Evolutionary conservation across 2,888 invertebrate species (phyloP).

Genomic region (Gastracanthus pulcherrimus): DNA sequence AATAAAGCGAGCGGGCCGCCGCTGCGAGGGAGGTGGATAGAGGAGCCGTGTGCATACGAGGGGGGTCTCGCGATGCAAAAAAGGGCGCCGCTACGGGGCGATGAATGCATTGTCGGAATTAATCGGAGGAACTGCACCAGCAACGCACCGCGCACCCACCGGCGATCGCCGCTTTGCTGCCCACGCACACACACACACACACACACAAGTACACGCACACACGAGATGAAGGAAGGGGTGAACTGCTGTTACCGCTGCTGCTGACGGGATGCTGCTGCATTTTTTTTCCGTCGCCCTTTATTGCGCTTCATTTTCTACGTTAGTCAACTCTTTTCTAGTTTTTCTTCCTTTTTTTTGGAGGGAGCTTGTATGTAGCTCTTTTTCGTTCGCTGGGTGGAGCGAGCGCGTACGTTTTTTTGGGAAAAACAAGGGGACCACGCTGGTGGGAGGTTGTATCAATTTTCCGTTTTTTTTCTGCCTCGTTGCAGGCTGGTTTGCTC

Average conservation of each 20-base stretch:
- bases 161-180: slow-evolving; percentile 29
- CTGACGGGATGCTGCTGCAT: no score
- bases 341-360: no score
- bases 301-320: slow-evolving; percentile 28
- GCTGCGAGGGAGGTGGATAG: no score
- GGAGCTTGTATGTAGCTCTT: neutral
- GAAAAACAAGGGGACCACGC: neutral
- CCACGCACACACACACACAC: neutral
- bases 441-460: slow-evolving; percentile 10
- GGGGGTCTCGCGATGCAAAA: slow-evolving; percentile 41
- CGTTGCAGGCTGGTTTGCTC: neutral
- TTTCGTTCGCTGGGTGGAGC: neutral
- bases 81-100: slow-evolving; percentile 25
- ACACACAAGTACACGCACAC: neutral
- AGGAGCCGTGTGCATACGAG: neutral
- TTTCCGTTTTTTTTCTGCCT: slow-evolving; percentile 24
- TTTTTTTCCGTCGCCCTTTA: slow-evolving; percentile 5
- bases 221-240: neutral
- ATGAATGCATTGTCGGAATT: slow-evolving; percentile 53
- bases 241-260: no score
- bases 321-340: slow-evolving; percentile 11
- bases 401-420: neutral
- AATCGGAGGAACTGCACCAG: slow-evolving; percentile 51
- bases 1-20: slow-evolving; percentile 5
- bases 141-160: neutral